Evolutionary conservation across 2,888 invertebrate genomes (phyloP), one percentile per base, ranked within the genome.

Genomic region (Xiphydria camelus): DNA sequence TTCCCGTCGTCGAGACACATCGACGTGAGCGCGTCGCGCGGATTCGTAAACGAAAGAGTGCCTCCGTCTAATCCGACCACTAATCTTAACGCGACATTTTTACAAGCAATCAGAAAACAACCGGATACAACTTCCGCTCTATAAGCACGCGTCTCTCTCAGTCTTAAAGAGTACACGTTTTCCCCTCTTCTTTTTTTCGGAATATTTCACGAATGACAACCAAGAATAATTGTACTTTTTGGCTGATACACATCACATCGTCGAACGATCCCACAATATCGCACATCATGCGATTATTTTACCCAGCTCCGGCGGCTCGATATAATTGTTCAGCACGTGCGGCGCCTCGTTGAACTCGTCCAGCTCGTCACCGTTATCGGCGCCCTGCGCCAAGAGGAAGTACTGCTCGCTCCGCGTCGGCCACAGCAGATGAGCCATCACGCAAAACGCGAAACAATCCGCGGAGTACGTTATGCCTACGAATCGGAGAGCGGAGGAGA

Each of bases 391-490:
- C 22, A 93, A 78, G 44, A 94, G 79, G 68, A 95, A 86, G 78
- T 94, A 95, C 75, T 94, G 91, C 61, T 94, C 93, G 23, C 92
- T 91, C 41, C 94, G 83, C 40, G 92, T 93, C 25, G 97, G 97
- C 96, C 96, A 98, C 51, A 98, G 79, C 52, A 98, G 79, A 72
- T 97, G 96, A 0, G 95, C 89, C 89, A 97, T 91, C 23, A 95
- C 91, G 62, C 92, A 91, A 73, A 92, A 94, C 1, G 95, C 96
- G 63, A 96, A 82, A 75, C 94, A 93, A 72, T 98, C 96, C 1
- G 94, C 96, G 1, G 95, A 93, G 73, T 94, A 94, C 15, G 93
- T 94, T 66, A 97, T 94, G 66, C 94, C 96, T 94, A 76, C 1
- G 78, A 77, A 50, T 47, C 25, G 31, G 35, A 43, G 22, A 33